Conservation (phyloP, 2,797 vertebrate genomes). For the Fundulus diaphanus region DNA sequence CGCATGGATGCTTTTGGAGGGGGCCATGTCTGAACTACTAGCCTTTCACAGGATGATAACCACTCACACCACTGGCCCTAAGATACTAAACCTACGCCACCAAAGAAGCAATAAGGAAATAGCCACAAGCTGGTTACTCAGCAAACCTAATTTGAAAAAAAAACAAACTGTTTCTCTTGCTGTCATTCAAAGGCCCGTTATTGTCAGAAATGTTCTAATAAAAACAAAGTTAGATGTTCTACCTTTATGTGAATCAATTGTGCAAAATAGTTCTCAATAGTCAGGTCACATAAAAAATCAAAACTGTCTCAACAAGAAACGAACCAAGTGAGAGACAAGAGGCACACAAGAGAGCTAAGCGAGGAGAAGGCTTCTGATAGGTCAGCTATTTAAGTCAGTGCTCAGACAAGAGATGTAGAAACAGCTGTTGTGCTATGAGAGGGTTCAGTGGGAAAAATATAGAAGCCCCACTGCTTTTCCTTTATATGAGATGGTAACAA, state of each 20-base stretch:
- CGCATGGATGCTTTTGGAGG: too few relatives aligned
- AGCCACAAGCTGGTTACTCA: neutral
- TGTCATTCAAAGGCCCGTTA: neutral
- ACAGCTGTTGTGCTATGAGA: slow-evolving; percentile 91
- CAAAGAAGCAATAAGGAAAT: neutral
- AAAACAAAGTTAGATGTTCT: slow-evolving; percentile 7
- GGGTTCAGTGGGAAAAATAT: slow-evolving; percentile 86
- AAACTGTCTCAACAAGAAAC: slow-evolving; percentile 32
- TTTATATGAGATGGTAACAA: neutral
- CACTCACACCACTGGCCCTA: neutral
- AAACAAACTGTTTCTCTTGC: neutral
- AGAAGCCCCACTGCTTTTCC: slow-evolving; percentile 71
- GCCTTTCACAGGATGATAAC: neutral
- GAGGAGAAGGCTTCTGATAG: slow-evolving; percentile 49
- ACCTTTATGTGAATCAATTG: slow-evolving; percentile 53
- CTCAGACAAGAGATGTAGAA: slow-evolving; percentile 69
- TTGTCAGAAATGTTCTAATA: neutral
- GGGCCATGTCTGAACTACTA: too few relatives aligned
- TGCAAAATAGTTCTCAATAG: slow-evolving; percentile 22
- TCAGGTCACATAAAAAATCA: slow-evolving; percentile 24
- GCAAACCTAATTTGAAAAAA: slow-evolving; percentile 55
- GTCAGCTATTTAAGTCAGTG: slow-evolving; percentile 75
- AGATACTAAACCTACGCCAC: neutral
- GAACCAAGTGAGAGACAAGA: slow-evolving; percentile 31
- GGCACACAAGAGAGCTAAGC: slow-evolving; percentile 14